These are phyloP conservation scores for Scolopax mira DNA, from an alignment of 2,113 vertebrate species.

Conservation along the genomic window DNA sequence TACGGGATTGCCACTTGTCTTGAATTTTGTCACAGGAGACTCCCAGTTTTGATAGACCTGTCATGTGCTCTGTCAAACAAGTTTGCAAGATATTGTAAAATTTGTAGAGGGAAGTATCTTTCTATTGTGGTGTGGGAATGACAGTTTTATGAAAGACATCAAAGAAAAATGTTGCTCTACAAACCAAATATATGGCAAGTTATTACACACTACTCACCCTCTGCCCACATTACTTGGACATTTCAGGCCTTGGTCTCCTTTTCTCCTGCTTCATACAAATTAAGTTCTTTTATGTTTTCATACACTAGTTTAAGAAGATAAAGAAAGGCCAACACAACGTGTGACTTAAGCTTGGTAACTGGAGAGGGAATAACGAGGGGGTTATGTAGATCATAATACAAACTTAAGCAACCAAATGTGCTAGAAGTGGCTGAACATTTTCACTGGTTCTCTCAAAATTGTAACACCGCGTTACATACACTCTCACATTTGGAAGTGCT, in stretches of 20 bases:
- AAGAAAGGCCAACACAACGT: background rate
- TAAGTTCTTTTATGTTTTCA: background rate
- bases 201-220: background rate
- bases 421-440: background rate
- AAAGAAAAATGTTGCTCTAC: background rate
- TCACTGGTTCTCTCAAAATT: background rate
- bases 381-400: background rate
- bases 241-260: background rate
- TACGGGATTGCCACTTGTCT: slow-evolving; percentile 29
- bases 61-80: slow-evolving; percentile 48
- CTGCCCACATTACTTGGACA: background rate
- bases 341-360: background rate
- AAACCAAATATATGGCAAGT: background rate
- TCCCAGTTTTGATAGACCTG: slow-evolving; percentile 60
- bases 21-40: slow-evolving; percentile 18
- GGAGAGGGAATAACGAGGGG: background rate
- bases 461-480: rapidly evolving
- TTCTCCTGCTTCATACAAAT: background rate
- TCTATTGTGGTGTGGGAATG: background rate
- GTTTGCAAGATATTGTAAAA: background rate
- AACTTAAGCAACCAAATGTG: background rate
- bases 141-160: slow-evolving; percentile 18
- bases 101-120: background rate
- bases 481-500: background rate
- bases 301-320: background rate